Percentiles rank a stretch among this genome's conserved stretches.
These are phyloP conservation scores for Synanthedon formicaeformis DNA, from an alignment of 2,888 invertebrate species.

Conservation along the genomic window DNA sequence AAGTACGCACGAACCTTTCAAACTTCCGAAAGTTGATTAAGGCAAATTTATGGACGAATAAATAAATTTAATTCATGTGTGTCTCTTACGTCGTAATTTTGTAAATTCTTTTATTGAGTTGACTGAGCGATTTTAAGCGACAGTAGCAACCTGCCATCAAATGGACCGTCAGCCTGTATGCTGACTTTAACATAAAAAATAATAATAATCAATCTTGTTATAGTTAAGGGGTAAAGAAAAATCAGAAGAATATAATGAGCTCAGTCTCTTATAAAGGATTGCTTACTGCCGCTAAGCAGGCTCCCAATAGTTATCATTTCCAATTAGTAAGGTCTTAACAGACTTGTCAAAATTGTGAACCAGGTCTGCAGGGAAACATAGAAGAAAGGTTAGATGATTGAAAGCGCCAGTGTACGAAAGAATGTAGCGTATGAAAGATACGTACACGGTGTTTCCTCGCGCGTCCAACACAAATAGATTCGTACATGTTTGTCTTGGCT, in stretches of 20 bases:
- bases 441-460: slow-evolving; percentile 28
- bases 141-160: no score
- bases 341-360: no score
- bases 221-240: no score
- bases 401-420: background rate
- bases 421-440: slow-evolving; percentile 9
- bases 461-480: slow-evolving; percentile 59
- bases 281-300: no score
- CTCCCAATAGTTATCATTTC: no score
- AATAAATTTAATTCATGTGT: slow-evolving; percentile 28
- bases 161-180: no score
- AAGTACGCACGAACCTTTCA: slow-evolving; percentile 24
- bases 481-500: slow-evolving; percentile 67
- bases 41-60: slow-evolving; percentile 36
- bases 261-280: no score
- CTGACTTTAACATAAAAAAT: no score
- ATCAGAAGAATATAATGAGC: no score
- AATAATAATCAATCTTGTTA: no score
- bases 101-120: slow-evolving; percentile 16
- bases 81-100: slow-evolving; percentile 15
- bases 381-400: background rate
- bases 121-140: background rate
- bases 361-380: no score
- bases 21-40: slow-evolving; percentile 40
- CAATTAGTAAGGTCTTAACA: no score